phyloP scores from a whole-genome alignment of 1,140 invertebrate genomes.

The Aleiodes sp. region DNA sequence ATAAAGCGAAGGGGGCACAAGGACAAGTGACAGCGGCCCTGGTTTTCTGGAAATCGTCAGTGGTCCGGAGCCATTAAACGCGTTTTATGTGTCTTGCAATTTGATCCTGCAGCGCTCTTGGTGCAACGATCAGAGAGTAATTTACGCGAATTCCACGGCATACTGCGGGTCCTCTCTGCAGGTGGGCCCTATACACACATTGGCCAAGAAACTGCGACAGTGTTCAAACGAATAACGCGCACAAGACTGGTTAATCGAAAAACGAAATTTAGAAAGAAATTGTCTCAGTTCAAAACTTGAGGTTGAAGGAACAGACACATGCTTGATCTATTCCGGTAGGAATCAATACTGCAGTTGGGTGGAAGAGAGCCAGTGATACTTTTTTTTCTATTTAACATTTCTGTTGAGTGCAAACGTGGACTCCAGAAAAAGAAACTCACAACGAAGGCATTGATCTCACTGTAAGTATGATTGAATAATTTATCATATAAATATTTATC shows the following conservation, averaged over 20 bases:
- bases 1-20: conserved; percentile 25
- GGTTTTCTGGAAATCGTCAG: conserved; percentile 64
- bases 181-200: conserved; percentile 34
- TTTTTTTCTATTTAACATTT: not conserved
- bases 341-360: not conserved
- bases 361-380: too few species aligned
- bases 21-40: conserved; percentile 42
- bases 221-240: not conserved
- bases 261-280: too few species aligned
- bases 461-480: too few species aligned
- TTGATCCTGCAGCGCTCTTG: conserved; percentile 56
- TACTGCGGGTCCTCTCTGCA: conserved; percentile 39
- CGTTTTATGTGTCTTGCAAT: conserved; percentile 63
- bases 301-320: not conserved
- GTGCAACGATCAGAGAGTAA: conserved; percentile 54
- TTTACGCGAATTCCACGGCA: conserved; percentile 52
- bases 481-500: too few species aligned
- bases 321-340: not conserved
- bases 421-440: too few species aligned
- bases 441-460: too few species aligned
- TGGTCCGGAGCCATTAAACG: conserved; percentile 61
- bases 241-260: too few species aligned
- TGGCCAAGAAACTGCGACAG: not conserved
- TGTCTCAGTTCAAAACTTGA: too few species aligned
- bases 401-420: too few species aligned